A percentile compares a stretch with the other conserved stretches of the same genome.
Conservation (phyloP, 2,113 vertebrate genomes). For the Corythoichthys haematopterus region DNA sequence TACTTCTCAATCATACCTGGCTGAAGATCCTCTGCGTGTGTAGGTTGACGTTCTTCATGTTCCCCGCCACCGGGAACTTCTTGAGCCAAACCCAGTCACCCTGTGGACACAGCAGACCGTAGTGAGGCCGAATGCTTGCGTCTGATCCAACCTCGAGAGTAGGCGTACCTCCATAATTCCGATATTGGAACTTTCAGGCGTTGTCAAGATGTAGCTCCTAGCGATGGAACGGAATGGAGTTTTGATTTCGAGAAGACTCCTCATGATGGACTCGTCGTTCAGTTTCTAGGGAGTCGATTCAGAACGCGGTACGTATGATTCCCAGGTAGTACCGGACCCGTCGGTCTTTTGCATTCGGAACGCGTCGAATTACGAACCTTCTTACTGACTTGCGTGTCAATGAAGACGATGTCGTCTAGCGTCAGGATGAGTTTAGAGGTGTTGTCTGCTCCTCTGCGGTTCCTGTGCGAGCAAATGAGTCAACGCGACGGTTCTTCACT, state of each 20-base stretch:
- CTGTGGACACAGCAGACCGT: slow-evolving; percentile 51
- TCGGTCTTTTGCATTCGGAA: too few species aligned
- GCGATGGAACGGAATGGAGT: slow-evolving; percentile 44
- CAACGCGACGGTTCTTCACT: too few species aligned
- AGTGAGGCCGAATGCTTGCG: neutral
- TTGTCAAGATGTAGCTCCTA: slow-evolving; percentile 57
- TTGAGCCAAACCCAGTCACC: slow-evolving; percentile 89
- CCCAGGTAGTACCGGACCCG: too few species aligned
- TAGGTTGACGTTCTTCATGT: slow-evolving; percentile 53
- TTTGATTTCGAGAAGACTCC: slow-evolving; percentile 58
- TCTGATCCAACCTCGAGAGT: neutral
- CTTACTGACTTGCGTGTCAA: slow-evolving; percentile 65
- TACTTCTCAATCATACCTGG: slow-evolving; percentile 27
- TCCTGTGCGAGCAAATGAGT: slow-evolving; percentile 44
- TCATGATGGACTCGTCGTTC: slow-evolving; percentile 61
- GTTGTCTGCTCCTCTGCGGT: slow-evolving; percentile 56
- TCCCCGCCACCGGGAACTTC: slow-evolving; percentile 71
- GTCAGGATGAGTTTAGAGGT: slow-evolving; percentile 70
- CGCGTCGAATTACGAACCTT: slow-evolving; percentile 34
- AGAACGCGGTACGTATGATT: neutral
- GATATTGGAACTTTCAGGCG: slow-evolving; percentile 60
- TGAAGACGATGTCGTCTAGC: slow-evolving; percentile 78
- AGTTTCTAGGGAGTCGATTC: slow-evolving; percentile 41
- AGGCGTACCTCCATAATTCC: slow-evolving; percentile 56
- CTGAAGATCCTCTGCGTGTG: slow-evolving; percentile 50